phyloP scores from a whole-genome alignment of 1,140 invertebrate genomes.

The Drosophila takahashii region DNA sequence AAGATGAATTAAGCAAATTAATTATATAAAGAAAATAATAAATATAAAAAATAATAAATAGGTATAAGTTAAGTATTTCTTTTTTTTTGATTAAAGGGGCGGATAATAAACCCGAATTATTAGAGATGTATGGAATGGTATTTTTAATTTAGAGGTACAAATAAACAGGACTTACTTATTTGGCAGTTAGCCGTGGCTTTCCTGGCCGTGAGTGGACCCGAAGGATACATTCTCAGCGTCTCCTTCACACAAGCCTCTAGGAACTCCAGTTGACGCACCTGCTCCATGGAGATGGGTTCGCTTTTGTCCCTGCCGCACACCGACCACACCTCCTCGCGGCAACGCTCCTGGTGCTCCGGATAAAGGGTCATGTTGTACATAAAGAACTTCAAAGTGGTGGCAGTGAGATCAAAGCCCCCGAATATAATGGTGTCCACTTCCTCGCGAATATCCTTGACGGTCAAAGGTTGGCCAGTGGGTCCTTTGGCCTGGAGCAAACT shows the following conservation, averaged over 20 bases:
- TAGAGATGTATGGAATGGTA: too few species aligned
- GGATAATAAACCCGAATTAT: too few species aligned
- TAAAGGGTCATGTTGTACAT: constrained; percentile 74
- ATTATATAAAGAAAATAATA: too few species aligned
- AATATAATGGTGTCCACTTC: constrained; percentile 90
- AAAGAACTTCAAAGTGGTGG: constrained; percentile 57
- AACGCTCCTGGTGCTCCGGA: constrained; percentile 85
- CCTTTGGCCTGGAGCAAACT: constrained; percentile 87
- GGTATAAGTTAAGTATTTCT: not conserved
- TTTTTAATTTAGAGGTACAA: not conserved
- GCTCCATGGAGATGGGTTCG: constrained; percentile 85
- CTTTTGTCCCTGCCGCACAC: constrained; percentile 86
- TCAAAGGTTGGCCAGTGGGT: constrained; percentile 85
- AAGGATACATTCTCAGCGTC: constrained; percentile 91
- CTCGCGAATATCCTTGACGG: constrained; percentile 87
- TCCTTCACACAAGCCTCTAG: constrained; percentile 88
- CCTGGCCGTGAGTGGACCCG: constrained; percentile 91
- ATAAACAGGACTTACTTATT: constrained; percentile 49
- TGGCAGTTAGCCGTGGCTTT: constrained; percentile 56
- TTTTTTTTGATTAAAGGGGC: too few species aligned
- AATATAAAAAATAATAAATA: not conserved
- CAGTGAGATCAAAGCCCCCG: constrained; percentile 84
- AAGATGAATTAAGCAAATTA: too few species aligned
- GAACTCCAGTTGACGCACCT: constrained; percentile 86
- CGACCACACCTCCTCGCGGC: constrained; percentile 87